Conservation (phyloP, 2,113 vertebrate genomes). For the Paralichthys olivaceus region DNA sequence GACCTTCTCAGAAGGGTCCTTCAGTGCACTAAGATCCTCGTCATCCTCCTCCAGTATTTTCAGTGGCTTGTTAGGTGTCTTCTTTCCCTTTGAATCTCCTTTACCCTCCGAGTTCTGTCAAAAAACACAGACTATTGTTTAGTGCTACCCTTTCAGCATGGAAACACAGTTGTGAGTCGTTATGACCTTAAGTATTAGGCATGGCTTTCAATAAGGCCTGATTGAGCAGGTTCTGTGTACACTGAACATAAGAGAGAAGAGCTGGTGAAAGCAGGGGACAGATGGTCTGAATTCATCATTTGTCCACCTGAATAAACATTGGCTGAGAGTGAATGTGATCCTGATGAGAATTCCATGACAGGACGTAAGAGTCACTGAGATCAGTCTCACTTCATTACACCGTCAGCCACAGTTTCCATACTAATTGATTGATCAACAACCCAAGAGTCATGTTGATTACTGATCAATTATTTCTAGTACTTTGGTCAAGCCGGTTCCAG, state of each 20-base stretch:
- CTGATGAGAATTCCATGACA: neutral
- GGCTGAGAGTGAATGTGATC: neutral
- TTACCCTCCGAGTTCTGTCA: constrained; percentile 90
- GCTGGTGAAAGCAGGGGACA: neutral
- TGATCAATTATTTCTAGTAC: neutral
- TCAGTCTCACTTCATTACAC: neutral
- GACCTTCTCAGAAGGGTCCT: constrained; percentile 96
- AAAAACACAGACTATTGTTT: neutral
- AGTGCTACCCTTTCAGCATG: neutral
- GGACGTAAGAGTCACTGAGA: neutral
- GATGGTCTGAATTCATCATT: neutral
- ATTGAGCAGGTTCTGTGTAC: neutral
- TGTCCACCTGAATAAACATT: constrained; percentile 9
- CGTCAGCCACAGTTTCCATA: too few species aligned
- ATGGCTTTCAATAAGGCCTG: neutral
- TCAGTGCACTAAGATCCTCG: constrained; percentile 93
- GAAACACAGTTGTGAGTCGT: neutral
- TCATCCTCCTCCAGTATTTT: constrained; percentile 84
- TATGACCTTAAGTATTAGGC: neutral
- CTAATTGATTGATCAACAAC: neutral
- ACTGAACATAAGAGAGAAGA: neutral
- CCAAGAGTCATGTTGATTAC: neutral
- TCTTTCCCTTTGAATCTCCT: constrained; percentile 90
- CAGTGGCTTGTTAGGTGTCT: constrained; percentile 77
- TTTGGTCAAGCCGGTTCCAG: too few species aligned